A percentile compares a stretch with the other conserved stretches of the same genome.
These are phyloP conservation scores for Pangasius djambal DNA, from an alignment of 2,797 vertebrate species.

Conservation along the genomic window DNA sequence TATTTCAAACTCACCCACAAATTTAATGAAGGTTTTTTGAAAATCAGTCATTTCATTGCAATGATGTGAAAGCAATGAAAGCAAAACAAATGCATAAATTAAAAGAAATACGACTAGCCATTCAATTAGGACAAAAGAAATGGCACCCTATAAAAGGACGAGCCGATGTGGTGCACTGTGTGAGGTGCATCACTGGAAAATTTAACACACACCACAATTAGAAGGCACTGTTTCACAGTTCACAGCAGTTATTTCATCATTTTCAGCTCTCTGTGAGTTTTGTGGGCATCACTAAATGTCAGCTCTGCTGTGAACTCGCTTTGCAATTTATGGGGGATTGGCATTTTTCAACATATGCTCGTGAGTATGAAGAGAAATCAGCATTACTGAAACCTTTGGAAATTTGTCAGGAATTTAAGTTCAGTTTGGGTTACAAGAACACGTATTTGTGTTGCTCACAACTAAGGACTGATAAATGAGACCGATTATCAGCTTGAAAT, in stretches of 20 bases:
- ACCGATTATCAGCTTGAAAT: neutral
- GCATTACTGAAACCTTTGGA: neutral
- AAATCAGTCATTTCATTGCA: neutral
- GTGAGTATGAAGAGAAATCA: neutral
- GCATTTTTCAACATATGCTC: neutral
- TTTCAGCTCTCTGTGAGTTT: neutral
- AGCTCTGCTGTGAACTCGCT: neutral
- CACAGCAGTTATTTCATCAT: neutral
- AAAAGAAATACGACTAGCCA: neutral
- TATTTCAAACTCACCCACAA: neutral
- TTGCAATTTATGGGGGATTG: neutral
- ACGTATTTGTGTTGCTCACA: neutral
- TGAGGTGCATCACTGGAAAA: neutral
- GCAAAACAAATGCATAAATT: neutral
- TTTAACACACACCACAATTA: neutral
- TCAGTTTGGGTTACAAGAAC: neutral
- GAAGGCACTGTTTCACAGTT: neutral
- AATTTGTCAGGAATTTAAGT: neutral
- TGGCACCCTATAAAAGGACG: neutral
- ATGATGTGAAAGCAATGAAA: neutral
- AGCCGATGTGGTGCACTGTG: neutral
- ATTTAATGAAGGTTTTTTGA: neutral
- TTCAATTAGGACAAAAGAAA: neutral
- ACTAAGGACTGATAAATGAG: neutral
- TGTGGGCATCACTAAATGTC: neutral